Percentiles rank a stretch among this genome's conserved stretches.
These are phyloP conservation scores for Datnioides undecimradiatus DNA, from an alignment of 2,113 vertebrate species.

Conservation along the genomic window DNA sequence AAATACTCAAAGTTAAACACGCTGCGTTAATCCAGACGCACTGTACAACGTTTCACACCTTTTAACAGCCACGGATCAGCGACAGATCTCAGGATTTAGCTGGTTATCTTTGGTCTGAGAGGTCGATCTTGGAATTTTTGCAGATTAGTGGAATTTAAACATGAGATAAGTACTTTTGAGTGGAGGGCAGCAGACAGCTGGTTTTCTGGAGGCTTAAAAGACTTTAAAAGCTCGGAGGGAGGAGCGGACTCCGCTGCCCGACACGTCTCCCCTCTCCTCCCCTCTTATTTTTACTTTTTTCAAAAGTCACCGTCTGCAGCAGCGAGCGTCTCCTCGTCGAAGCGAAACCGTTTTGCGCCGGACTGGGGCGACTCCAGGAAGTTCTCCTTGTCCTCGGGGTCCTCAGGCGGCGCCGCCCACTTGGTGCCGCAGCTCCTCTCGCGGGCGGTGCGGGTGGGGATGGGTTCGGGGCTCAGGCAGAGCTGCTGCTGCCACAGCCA, in stretches of 20 bases:
- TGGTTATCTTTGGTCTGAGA: slow-evolving; percentile 79
- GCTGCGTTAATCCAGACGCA: slow-evolving; percentile 26
- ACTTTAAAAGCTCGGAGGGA: slow-evolving; percentile 56
- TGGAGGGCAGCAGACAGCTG: slow-evolving; percentile 14
- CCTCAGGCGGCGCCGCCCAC: slow-evolving; percentile 80
- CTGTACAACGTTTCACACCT: slow-evolving; percentile 24
- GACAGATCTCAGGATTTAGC: slow-evolving; percentile 33
- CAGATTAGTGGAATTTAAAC: slow-evolving; percentile 21
- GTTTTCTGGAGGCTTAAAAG: slow-evolving; percentile 62
- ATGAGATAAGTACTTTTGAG: slow-evolving; percentile 16
- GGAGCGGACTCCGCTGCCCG: neutral
- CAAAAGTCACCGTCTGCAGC: slow-evolving; percentile 70
- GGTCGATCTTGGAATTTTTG: slow-evolving; percentile 16
- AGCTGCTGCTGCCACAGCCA: slow-evolving; percentile 91
- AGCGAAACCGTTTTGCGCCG: slow-evolving; percentile 89
- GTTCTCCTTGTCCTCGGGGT: slow-evolving; percentile 94
- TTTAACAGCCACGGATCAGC: slow-evolving; percentile 15
- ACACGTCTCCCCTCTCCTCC: neutral
- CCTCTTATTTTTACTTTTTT: neutral
- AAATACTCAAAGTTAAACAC: slow-evolving; percentile 65
- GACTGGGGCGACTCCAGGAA: slow-evolving; percentile 88
- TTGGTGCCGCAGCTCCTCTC: slow-evolving; percentile 83
- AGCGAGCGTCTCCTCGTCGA: slow-evolving; percentile 84
- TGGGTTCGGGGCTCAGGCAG: slow-evolving; percentile 67
- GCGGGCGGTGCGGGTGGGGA: slow-evolving; percentile 68